Percentiles rank a stretch among this genome's conserved stretches.
Conservation (phyloP, 2,888 invertebrate species). For the Seira ritae region DNA sequence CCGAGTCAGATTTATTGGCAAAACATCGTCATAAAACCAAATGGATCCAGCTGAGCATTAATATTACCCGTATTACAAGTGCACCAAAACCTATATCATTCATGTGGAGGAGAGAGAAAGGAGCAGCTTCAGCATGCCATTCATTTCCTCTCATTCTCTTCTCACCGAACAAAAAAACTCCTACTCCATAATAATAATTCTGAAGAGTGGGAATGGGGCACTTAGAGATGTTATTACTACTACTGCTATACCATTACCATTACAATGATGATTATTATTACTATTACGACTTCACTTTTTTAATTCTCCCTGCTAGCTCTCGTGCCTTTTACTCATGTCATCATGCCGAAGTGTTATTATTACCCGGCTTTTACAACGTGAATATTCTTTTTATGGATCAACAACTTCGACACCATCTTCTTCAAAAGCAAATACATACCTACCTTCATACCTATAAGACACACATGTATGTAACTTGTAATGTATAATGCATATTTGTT, state of each 20-base stretch:
- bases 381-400: conserved; percentile 39
- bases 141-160: neutral
- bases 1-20: conserved; percentile 55
- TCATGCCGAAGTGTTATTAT: conserved; percentile 36
- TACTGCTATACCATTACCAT: conserved; percentile 18
- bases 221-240: conserved; percentile 45
- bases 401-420: conserved; percentile 22
- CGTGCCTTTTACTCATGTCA: conserved; percentile 37
- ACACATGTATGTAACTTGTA: neutral
- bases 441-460: too few species aligned
- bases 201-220: conserved; percentile 42
- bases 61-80: conserved; percentile 25
- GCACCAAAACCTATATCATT: conserved; percentile 10
- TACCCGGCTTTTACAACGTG: conserved; percentile 1
- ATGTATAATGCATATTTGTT: neutral
- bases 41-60: conserved; percentile 63
- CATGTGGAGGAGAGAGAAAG: neutral
- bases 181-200: conserved; percentile 8
- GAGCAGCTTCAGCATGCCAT: neutral
- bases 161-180: conserved; percentile 13
- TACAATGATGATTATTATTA: conserved; percentile 37
- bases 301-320: conserved; percentile 21
- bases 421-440: neutral
- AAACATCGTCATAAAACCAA: conserved; percentile 60
- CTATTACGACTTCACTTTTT: conserved; percentile 32